These are phyloP conservation scores for Cathartes aura DNA, from an alignment of 2,113 vertebrate species.

Conservation along the genomic window DNA sequence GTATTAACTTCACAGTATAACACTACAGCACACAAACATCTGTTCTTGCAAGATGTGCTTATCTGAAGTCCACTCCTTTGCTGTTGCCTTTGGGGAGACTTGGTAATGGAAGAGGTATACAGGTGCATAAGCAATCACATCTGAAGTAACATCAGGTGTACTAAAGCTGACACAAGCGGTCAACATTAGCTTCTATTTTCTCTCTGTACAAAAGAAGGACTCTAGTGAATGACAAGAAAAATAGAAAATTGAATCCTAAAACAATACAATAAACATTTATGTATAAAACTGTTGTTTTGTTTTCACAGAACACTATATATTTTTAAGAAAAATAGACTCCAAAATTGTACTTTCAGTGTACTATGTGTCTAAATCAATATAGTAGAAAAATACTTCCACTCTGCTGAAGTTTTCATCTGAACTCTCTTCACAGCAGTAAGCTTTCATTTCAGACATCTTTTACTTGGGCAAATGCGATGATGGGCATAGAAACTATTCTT, in stretches of 20 bases:
- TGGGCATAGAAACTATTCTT: background rate
- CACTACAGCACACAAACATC: background rate
- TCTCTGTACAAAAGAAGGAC: background rate
- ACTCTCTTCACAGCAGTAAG: background rate
- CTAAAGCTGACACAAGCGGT: background rate
- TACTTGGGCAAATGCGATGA: background rate
- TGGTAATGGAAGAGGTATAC: background rate
- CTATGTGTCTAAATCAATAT: background rate
- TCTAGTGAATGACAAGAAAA: background rate
- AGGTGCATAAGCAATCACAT: background rate
- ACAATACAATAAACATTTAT: background rate
- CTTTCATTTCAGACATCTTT: background rate
- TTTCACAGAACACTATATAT: background rate
- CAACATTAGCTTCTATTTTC: background rate
- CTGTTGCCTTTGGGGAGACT: background rate
- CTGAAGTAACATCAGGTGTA: background rate
- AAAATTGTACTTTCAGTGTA: background rate
- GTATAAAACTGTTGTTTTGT: background rate
- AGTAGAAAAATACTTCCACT: background rate
- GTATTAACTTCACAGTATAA: conserved; percentile 6
- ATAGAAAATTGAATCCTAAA: background rate
- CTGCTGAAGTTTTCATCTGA: background rate
- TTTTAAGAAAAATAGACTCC: background rate
- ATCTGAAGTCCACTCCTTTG: background rate
- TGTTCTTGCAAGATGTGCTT: conserved; percentile 13